These are phyloP conservation scores for Protomyctophum bolini DNA, from an alignment of 2,113 vertebrate species.

Conservation along the genomic window DNA sequence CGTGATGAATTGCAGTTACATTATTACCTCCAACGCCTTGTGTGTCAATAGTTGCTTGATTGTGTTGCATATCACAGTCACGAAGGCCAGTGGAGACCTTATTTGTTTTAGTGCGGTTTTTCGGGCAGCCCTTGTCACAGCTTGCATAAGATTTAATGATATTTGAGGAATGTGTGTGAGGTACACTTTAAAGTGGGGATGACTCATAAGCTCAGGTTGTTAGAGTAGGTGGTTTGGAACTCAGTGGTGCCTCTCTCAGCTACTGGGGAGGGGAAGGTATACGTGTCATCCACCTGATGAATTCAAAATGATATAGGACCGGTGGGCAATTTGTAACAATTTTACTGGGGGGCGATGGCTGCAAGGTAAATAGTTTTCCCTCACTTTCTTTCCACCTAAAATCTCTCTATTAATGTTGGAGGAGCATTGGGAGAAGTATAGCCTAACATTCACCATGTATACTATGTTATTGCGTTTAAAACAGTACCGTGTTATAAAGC, in stretches of 20 bases:
- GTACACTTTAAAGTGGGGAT: conserved; percentile 11
- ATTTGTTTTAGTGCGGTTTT: not conserved
- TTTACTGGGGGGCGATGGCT: not conserved
- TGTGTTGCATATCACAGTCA: not conserved
- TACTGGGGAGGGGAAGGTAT: conserved; percentile 2
- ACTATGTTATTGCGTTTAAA: not conserved
- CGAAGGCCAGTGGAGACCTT: not conserved
- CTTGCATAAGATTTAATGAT: conserved; percentile 46
- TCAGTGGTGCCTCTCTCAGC: conserved; percentile 17
- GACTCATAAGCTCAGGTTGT: conserved; percentile 50
- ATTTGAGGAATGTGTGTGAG: conserved; percentile 5
- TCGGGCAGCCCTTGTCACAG: conserved; percentile 34
- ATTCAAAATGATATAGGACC: not conserved
- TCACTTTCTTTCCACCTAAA: not conserved
- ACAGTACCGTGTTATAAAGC: not conserved
- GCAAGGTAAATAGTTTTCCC: not conserved
- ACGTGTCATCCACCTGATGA: conserved; percentile 8
- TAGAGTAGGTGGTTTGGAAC: conserved; percentile 39
- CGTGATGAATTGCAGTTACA: not conserved
- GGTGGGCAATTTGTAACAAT: not conserved
- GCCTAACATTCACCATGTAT: too few species aligned
- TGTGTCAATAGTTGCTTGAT: not conserved
- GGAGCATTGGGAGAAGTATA: too few species aligned
- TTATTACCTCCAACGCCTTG: not conserved
- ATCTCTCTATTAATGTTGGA: not conserved